phyloP scores from a whole-genome alignment of 2,888 invertebrate genomes.

The Heliconius aoede region DNA sequence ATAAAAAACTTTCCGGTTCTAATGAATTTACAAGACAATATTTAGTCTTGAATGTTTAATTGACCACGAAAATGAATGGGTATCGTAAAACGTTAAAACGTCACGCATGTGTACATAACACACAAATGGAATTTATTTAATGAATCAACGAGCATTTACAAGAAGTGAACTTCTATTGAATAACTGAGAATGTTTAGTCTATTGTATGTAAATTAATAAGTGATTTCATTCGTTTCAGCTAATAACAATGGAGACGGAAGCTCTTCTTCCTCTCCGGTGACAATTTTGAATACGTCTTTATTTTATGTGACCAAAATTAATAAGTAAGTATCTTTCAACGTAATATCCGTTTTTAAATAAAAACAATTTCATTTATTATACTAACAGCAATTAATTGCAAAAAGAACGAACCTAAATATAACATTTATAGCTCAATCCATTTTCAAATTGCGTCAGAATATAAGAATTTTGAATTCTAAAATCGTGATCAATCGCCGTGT shows the following conservation, averaged over 20 bases:
- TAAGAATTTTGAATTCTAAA: neutral
- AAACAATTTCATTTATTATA: too few species aligned
- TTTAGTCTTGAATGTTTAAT: neutral
- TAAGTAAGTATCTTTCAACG: neutral
- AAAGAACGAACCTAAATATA: neutral
- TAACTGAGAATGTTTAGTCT: constrained; percentile 34
- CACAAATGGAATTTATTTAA: constrained; percentile 10
- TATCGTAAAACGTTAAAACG: neutral
- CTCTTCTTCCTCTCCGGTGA: constrained; percentile 38
- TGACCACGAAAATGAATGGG: neutral
- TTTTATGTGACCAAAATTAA: constrained; percentile 6
- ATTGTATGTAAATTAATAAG: constrained; percentile 44
- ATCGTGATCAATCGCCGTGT: constrained; percentile 1
- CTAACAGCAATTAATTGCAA: neutral
- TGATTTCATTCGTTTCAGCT: constrained; percentile 37
- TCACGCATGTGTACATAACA: neutral
- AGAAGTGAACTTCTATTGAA: constrained; percentile 34
- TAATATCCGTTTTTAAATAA: neutral
- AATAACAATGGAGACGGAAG: constrained; percentile 41
- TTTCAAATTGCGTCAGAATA: neutral
- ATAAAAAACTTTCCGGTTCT: neutral
- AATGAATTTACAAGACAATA: neutral
- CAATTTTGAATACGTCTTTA: constrained; percentile 15
- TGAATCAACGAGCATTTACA: constrained; percentile 25
- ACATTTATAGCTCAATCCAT: neutral